Base-by-base conservation (phyloP, 2,888 invertebrate genomes). In the Chymomyza caudatula region DNA sequence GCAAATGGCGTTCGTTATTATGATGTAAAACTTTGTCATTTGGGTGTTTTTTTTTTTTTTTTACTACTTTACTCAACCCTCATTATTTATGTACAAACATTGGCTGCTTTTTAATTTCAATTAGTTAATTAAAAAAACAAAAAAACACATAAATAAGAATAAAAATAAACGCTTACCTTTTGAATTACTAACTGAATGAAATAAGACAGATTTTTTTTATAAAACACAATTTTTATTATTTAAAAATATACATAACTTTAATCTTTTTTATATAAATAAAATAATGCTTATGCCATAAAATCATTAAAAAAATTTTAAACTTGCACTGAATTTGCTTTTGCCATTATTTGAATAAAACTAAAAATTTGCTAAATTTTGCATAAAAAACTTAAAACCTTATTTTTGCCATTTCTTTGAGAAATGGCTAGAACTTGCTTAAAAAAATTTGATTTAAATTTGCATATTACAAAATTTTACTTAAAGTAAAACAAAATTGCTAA, bases 341-440 rank as follows among this genome's bases (percentile, higher is more conserved):
- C 49, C 62, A 60, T 61, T 51, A 51, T 20, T 37, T 65, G 69
- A 47, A 65, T 58, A 42, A 23, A 42, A 51, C 63, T 65, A 77
- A 73, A 75, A 82, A 85, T 86, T 88, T 69, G 76, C 85, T 85
- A 87, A 85, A 80, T 85, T 85, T 82, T 74, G 76, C 49, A 69
- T 68, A 59, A 63, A 69, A 63, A 51, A 63, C 52, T 65, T 43
- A 58, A 63, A 67, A 55, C n/a, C n/a, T n/a, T 43, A 54, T 52
- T 49, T 60, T 47, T 53, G 19, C 51, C 73, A 69, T 56, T 69
- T 82, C 85, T 85, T 85, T 71, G 44, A 85, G 85, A 82, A 66
- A 52, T 51, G 66, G 52, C 4, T 62, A 59, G 63, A 63, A 72
- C 67, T 63, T 66, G 63, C 67, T 37, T 37, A 37, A 60, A 51